Evolutionary conservation across 2,888 invertebrate species (phyloP), one percentile per base, ranked within the genome.

Genomic region (Apotomis capreana): DNA sequence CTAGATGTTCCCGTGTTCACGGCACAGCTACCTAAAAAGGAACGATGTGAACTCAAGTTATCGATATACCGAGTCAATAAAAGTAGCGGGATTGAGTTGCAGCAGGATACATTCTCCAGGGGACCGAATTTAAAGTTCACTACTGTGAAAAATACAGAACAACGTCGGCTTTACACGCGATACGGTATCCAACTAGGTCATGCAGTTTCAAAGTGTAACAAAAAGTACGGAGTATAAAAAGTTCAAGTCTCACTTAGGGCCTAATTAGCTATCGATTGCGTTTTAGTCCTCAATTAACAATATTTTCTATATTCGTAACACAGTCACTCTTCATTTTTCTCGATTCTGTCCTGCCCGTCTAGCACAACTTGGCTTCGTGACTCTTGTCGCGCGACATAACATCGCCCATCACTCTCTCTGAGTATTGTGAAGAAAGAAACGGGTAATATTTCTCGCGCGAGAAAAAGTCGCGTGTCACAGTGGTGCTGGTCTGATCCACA

Each of bases 41-140:
- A 63, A 40, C 51, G 55, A 55, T 49, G 55, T 12, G 62, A 69
- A 49, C 57, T 44, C 46, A 58, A 58, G 68, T 68, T 72, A 68
- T 72, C 68, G 68, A 72, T 72, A 68, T 63, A 72, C 68, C 70
- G 62, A 72, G 68, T 72, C 72, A 72, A 72, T 68, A 72, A 72
- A 71, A 71, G 67, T 55, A 68, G 72, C 68, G 68, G 57, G 72
- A 72, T 72, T 72, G 72, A 72, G 72, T 68, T 68, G 72, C 72
- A 68, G 62, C 63, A 63, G 68, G 72, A 68, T 72, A 68, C 62
- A 63, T 72, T 63, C 72, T 59, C 72, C 26, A 40, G 68, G 68
- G 72, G 68, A 63, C 72, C 36, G 72, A 72, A 72, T 72, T 72
- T 68, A 72, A 72, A 72, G 62, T 68, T 63, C 63, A 63, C 68